phyloP scores from a whole-genome alignment of 2,797 vertebrate genomes.

The Iguana delicatissima region DNA sequence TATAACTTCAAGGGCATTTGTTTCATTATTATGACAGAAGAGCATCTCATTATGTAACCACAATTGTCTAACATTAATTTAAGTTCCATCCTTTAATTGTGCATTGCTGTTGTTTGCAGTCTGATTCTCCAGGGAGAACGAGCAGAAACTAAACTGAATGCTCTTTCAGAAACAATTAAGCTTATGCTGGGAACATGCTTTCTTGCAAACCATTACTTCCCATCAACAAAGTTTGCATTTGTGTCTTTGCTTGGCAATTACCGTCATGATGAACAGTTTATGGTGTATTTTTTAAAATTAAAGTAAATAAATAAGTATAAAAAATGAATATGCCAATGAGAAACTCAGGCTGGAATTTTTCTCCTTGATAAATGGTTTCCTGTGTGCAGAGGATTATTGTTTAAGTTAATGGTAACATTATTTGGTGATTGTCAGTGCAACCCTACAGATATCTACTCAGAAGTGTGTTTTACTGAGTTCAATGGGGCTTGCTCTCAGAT shows the following conservation, averaged over 20 bases:
- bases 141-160: conserved; percentile 35
- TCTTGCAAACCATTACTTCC: conserved; percentile 38
- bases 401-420: neutral
- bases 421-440: neutral
- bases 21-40: conserved; percentile 26
- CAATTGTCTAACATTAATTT: conserved; percentile 18
- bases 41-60: conserved; percentile 40
- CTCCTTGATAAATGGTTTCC: neutral
- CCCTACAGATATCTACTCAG: neutral
- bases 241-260: conserved; percentile 32
- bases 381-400: neutral
- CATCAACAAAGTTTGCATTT: neutral
- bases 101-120: neutral
- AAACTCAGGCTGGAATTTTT: neutral
- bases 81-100: conserved; percentile 35
- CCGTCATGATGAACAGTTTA: conserved; percentile 49
- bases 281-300: neutral
- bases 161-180: conserved; percentile 30
- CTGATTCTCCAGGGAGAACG: neutral
- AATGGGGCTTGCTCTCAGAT: neutral
- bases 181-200: conserved; percentile 18
- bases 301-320: neutral
- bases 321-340: neutral
- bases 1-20: conserved; percentile 36
- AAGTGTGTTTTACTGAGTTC: neutral